These are phyloP conservation scores for Lepidocyrtinus sp. DNA, from an alignment of 2,888 invertebrate genomes.

Conservation along the genomic window DNA sequence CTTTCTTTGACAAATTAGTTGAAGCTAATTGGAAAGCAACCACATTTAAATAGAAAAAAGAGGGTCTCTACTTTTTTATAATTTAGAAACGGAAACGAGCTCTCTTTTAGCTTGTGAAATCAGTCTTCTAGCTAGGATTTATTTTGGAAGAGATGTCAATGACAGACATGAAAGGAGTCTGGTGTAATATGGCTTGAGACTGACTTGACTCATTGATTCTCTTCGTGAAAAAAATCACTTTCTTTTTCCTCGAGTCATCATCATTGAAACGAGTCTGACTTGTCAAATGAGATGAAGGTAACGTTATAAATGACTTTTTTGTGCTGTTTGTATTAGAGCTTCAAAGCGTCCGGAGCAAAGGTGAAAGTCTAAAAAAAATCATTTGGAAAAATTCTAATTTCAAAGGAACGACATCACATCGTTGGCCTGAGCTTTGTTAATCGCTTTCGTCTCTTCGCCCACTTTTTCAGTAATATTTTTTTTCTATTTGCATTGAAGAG, in stretches of 20 bases:
- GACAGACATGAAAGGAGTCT: slow-evolving; percentile 10
- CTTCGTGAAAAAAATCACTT: slow-evolving; percentile 10
- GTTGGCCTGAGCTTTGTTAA: slow-evolving; percentile 34
- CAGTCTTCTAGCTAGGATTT: background rate
- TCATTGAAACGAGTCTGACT: slow-evolving; percentile 14
- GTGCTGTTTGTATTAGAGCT: background rate
- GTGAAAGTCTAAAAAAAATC: background rate
- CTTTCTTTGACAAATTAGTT: slow-evolving; percentile 54
- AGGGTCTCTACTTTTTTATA: background rate
- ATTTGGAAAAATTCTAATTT: slow-evolving; percentile 27
- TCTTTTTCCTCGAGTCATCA: slow-evolving; percentile 11
- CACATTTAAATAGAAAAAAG: slow-evolving; percentile 15
- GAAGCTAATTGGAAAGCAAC: slow-evolving; percentile 40
- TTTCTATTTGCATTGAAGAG: slow-evolving; percentile 18
- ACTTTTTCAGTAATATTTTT: background rate
- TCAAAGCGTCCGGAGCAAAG: background rate
- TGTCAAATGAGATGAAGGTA: slow-evolving; percentile 9
- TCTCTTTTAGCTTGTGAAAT: slow-evolving; percentile 4
- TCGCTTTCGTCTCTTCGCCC: slow-evolving; percentile 24
- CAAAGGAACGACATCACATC: background rate
- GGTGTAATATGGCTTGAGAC: slow-evolving; percentile 8
- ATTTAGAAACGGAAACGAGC: slow-evolving; percentile 6
- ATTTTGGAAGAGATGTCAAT: slow-evolving; percentile 14
- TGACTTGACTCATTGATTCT: slow-evolving; percentile 19
- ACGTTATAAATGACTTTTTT: slow-evolving; percentile 16